Evolutionary conservation across 2,888 invertebrate genomes (phyloP), one percentile per base, ranked within the genome.

Genomic region (Drosophila formosana): DNA sequence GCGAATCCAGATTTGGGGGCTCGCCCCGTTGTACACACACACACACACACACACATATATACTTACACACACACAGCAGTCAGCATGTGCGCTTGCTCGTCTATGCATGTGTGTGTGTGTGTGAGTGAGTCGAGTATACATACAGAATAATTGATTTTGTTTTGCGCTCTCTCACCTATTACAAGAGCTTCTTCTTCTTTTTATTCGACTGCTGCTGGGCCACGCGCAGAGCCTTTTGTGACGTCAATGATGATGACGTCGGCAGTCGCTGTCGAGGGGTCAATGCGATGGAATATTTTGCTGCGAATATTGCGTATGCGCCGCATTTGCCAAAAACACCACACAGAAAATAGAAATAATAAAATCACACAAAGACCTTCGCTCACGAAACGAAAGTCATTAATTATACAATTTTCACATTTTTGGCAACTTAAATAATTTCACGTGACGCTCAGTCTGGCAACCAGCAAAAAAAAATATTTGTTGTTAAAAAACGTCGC

Each of bases 1-100:
- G 67, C 63, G 66, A 78, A 78, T 80, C 78, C 83, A 88, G 89
- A 86, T 88, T 83, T 83, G 89, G 83, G 87, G 83, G 83, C 83
- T 83, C 83, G 83, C 88, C 83, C 83, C 78, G 75, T 80, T 65
- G 57, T 72, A 74, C 50, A 50, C 47, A 71, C 32, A 64, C 43
- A 46, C 56, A 60, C 50, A 58, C 30, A 32, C 43, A 58, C 41
- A 50, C 11, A 28, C 13, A 1, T 1, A 18, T 18, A 55, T 11
- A 46, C 3, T 23, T n/a, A 53, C 26, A 60, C 13, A 39, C 18
- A 18, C 18, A 18, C 18, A 18, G 18, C 18, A 18, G 18, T 18
- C 18, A 18, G 18, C 18, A 18, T 18, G 18, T 18, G 18, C 18
- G 18, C 18, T 18, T 18, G 18, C 18, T 18, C 18, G 8, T 51